A percentile compares a stretch with the other conserved stretches of the same genome.
Conservation (phyloP, 1,140 invertebrate species). For the Cheumatopsyche charites region DNA sequence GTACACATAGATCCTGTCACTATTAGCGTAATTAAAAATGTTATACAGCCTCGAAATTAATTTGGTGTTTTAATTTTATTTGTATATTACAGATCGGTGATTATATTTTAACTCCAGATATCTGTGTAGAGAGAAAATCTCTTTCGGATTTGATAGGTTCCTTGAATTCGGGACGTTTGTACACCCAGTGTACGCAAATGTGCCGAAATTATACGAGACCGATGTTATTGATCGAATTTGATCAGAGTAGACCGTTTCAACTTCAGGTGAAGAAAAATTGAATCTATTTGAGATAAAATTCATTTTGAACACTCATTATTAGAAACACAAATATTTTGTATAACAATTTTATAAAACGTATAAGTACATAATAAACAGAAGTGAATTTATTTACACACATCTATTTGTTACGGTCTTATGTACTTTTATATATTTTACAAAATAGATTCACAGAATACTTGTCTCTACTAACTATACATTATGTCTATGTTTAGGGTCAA, state of each 20-base stretch:
- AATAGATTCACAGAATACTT: no score
- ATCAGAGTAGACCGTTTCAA: slow-evolving; percentile 90
- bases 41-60: slow-evolving; percentile 15
- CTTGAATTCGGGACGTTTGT: slow-evolving; percentile 91
- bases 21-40: slow-evolving; percentile 67
- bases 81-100: slow-evolving; percentile 81
- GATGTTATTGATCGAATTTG: slow-evolving; percentile 96
- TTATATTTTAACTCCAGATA: slow-evolving; percentile 96
- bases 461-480: no score
- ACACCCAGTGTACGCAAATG: slow-evolving; percentile 93
- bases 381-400: no score
- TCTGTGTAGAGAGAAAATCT: slow-evolving; percentile 96
- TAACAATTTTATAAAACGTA: no score
- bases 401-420: no score
- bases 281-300: no score
- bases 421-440: no score
- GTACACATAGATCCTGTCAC: slow-evolving; percentile 94
- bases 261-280: no score
- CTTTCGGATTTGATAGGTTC: slow-evolving; percentile 97
- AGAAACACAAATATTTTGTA: no score
- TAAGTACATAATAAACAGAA: no score
- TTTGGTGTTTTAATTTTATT: slow-evolving; percentile 7
- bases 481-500: slow-evolving; percentile 73
- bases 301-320: no score
- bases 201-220: slow-evolving; percentile 85